Base-by-base conservation (phyloP, 2,888 invertebrate species). In the Margaritifera margaritifera region DNA sequence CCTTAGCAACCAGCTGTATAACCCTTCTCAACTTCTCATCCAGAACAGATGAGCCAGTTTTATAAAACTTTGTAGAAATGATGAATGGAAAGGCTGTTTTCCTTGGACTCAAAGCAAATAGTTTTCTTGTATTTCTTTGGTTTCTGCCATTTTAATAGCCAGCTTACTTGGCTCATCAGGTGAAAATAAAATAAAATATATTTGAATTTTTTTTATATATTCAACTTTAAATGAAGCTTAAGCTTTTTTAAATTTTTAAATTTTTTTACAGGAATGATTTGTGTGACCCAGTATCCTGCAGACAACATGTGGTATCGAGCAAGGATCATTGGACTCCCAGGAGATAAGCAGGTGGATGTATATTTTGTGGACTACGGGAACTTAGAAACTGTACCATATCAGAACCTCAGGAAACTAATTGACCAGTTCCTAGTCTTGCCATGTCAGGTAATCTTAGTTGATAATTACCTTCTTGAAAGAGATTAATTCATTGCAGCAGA, bases 221-320 rank as follows among this genome's bases (percentile, higher is more conserved):
- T 42, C 15, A 2, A 42, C 42, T 42, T 42, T 42, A 42, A 42
- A 42, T 42, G 15, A 42, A 11, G n/a, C 24, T 15, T 18, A 55
- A 55, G 24, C n/a, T 18, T 24, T n/a, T 19, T 56, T 56, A 22
- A n/a, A n/a, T n/a, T n/a, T 56, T 22, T 56, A 56, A 15, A 19
- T 56, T 56, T 56, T 55, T 19, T 86, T 86, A 51, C 89, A 92
- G 94, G 93, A 75, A 92, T 92, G 87, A 92, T 93, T 0, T 95
- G 95, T 84, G 89, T 93, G 69, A 92, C 93, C 52, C 88, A 92
- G 60, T 94, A 92, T 79, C 89, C 90, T 0, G 92, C 92, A 64
- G 94, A 95, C 84, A 90, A 91, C 1, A 81, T 89, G 53, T 94
- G 94, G 95, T 95, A 95, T 86, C 91, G 96, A 66, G 94, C 92